phyloP scores from a whole-genome alignment of 2,113 vertebrate genomes.

The Psammodynastes pulverulentus region DNA sequence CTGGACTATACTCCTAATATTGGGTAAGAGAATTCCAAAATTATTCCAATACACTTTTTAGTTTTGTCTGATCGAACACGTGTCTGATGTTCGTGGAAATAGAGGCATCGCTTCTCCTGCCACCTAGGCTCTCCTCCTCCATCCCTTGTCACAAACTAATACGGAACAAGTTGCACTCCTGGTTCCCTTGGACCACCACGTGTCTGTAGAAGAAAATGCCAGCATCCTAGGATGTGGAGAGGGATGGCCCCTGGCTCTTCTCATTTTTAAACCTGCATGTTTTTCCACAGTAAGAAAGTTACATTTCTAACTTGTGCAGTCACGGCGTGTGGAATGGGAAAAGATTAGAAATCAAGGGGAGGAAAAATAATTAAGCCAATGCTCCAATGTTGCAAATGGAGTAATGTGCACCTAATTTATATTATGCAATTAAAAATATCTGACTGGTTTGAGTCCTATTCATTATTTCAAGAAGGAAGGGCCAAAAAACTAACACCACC shows the following conservation, averaged over 20 bases:
- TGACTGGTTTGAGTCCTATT: too few species aligned
- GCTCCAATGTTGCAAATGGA: too few species aligned
- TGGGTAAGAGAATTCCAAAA: not conserved
- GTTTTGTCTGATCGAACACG: not conserved
- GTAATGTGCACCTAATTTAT: too few species aligned
- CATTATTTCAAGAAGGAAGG: too few species aligned
- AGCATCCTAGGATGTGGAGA: not conserved
- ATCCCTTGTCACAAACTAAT: not conserved
- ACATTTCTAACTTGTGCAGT: not conserved
- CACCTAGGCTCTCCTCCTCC: not conserved
- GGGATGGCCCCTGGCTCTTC: not conserved
- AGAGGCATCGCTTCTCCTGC: not conserved
- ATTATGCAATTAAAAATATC: too few species aligned
- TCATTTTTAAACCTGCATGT: not conserved
- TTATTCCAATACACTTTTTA: not conserved
- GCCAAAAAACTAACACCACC: too few species aligned
- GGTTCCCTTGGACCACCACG: not conserved
- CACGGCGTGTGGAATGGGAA: not conserved
- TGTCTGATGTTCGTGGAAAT: not conserved
- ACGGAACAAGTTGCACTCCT: fast-evolving
- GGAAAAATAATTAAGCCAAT: not conserved
- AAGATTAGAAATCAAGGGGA: not conserved
- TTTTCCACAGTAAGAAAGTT: not conserved
- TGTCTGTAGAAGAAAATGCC: not conserved
- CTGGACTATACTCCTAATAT: not conserved